These are phyloP conservation scores for Alectoris magna DNA, from an alignment of 2,797 vertebrate species.

Conservation along the genomic window DNA sequence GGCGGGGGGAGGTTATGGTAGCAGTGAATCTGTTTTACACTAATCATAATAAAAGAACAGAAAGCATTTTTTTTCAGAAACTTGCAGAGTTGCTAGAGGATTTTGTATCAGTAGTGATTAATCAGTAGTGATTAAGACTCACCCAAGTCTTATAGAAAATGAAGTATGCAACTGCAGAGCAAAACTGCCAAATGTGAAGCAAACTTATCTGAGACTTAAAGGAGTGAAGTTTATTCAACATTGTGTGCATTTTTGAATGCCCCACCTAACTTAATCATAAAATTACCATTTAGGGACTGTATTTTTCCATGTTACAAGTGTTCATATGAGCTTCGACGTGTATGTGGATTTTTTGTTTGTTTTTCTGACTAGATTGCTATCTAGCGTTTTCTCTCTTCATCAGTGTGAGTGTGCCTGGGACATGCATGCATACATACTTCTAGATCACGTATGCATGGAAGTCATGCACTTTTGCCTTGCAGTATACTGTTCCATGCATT, in stretches of 20 bases:
- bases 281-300: neutral
- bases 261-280: neutral
- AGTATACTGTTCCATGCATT: neutral
- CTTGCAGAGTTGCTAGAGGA: neutral
- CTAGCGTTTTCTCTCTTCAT: neutral
- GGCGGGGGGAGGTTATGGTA: neutral
- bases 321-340: neutral
- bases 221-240: neutral
- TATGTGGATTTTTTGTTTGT: constrained; percentile 27
- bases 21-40: neutral
- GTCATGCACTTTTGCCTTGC: neutral
- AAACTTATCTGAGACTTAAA: neutral
- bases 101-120: neutral
- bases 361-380: constrained; percentile 49
- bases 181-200: neutral
- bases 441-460: neutral
- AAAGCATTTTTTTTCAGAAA: neutral
- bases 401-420: constrained; percentile 21
- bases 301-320: neutral
- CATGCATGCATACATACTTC: neutral
- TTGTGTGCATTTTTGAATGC: neutral
- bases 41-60: neutral
- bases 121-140: neutral
- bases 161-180: neutral
- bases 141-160: neutral